Base-by-base conservation (phyloP, 1,140 invertebrate genomes). In the Lutraria rhynchaena region DNA sequence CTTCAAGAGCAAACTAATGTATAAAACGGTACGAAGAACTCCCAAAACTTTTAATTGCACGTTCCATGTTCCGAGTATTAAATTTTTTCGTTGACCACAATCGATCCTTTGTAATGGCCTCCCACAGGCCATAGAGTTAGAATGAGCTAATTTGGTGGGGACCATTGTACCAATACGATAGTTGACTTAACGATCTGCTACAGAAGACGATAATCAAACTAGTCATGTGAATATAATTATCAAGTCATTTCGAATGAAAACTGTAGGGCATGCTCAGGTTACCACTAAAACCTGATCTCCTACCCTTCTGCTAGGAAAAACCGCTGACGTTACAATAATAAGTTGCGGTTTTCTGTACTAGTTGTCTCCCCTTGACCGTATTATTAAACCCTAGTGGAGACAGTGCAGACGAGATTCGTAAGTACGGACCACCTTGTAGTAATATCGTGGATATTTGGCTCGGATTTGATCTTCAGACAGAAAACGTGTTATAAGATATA, bases 71-170 rank as follows among this genome's bases (percentile, higher is more conserved):
- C 37, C 63, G 37, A 11, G 37, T 46, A 31, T 67, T 46, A 67
- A 67, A 37, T 67, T 49, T 65, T 57, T 67, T 67, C 63, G 58
- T 73, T 73, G 70, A 57, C 55, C 53, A 57, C 46, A 55, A 73
- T 73, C 70, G 41, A 73, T 49, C 63, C 53, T 31, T 76, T 63
- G 35, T 61, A 76, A 63, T 63, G 37, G 37, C 44, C 57, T 46
- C 73, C 73, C 44, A 63, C 29, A 13, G 57, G 2, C 29, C 13
- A 22, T 24, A 27, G 1, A 35, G 58, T 63, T 76, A 46, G 22
- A 61, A 76, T 46, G 44, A 44, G 73, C 63, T 63, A 76, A 76
- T 76, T 76, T 60, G 19, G 31, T n/a, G 15, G 22, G 29, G 57
- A n/a, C 35, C 33, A 44, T 61, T 55, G 57, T 76, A 44, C 57